Base-by-base conservation (phyloP, 1,140 invertebrate species). In the Achatina immaculata region DNA sequence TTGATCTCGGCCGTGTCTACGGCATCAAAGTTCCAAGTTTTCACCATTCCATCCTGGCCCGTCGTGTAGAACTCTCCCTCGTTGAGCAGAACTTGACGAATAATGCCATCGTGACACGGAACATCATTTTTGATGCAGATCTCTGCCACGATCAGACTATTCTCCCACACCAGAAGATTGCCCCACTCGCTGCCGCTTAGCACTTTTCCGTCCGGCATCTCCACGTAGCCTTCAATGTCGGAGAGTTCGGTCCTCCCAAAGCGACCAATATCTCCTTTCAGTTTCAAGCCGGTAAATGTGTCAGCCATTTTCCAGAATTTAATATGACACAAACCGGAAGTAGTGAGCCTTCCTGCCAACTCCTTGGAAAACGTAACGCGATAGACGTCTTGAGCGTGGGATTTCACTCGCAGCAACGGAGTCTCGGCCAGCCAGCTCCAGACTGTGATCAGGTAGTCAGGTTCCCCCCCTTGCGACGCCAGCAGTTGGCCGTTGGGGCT, bases 291-390 rank as follows among this genome's bases (percentile, higher is more conserved):
- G 0, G 96, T 97, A 86, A 97, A 97, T 0, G 96, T 96, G 80
- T 93, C 85, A 0, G 94, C 94, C 94, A 97, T 96, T 93, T 95
- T 96, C 96, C 96, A 97, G 92, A 96, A 96, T 91, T 95, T 96
- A 75, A 97, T 95, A 89, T 97, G 96, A 34, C 93, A 93, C 89
- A 86, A 90, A 68, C 95, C 95, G 83, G 94, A 93, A 0, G 95
- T 94, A 2, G 94, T 94, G n/a, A 97, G 91, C 83, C 95, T 93
- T 2, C 94, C 95, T 0, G 93, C 93, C 83, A 95, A 93, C 84
- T 94, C 94, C 0, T 93, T 92, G 6, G 96, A 96, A 89, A 96
- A 96, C 86, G 94, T 94, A 0, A 95, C 94, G 75, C 94, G 93
- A 71, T 93, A 94, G 14, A 97, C 94, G 42, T 87, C 86, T 86